Evolutionary conservation across 2,888 invertebrate genomes (phyloP).

Genomic region (Macrostomum cliftonense): DNA sequence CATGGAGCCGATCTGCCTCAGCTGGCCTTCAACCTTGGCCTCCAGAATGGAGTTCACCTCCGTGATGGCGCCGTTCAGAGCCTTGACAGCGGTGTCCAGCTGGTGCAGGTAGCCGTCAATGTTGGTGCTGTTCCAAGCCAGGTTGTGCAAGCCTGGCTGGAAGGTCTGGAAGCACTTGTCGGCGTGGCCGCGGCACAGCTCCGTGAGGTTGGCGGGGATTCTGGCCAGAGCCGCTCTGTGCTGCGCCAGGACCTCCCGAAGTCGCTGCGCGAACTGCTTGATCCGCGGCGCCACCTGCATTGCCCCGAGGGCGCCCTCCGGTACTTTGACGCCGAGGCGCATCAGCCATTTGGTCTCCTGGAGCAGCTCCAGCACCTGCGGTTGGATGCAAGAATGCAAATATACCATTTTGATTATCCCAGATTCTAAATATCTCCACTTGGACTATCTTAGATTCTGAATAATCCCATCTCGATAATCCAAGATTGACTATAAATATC

Average conservation of each 20-base stretch:
- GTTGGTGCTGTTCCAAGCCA: slow-evolving; percentile 38
- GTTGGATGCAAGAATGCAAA: not conserved
- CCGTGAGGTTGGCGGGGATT: slow-evolving; percentile 25
- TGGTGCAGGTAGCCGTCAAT: slow-evolving; percentile 36
- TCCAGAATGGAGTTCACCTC: slow-evolving; percentile 25
- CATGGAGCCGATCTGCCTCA: slow-evolving; percentile 24
- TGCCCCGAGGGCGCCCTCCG: slow-evolving; percentile 27
- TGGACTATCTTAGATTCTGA: too few relatives aligned
- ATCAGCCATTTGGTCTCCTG: slow-evolving; percentile 35
- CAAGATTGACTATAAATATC: too few relatives aligned
- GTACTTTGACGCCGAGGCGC: slow-evolving; percentile 30
- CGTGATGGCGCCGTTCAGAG: slow-evolving; percentile 22
- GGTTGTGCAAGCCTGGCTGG: slow-evolving; percentile 31
- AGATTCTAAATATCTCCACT: too few relatives aligned
- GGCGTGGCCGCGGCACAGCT: slow-evolving; percentile 25
- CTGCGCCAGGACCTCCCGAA: slow-evolving; percentile 26
- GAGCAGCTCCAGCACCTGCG: slow-evolving; percentile 25
- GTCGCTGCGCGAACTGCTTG: slow-evolving; percentile 33
- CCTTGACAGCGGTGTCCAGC: slow-evolving; percentile 26
- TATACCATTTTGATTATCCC: too few relatives aligned
- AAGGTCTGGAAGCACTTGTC: slow-evolving; percentile 25
- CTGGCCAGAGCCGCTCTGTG: slow-evolving; percentile 20
- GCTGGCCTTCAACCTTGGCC: slow-evolving; percentile 22
- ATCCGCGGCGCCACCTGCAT: slow-evolving; percentile 30
- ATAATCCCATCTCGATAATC: too few relatives aligned